These are phyloP conservation scores for Hemicrepidius hirtus DNA, from an alignment of 2,888 invertebrate species.

Conservation along the genomic window DNA sequence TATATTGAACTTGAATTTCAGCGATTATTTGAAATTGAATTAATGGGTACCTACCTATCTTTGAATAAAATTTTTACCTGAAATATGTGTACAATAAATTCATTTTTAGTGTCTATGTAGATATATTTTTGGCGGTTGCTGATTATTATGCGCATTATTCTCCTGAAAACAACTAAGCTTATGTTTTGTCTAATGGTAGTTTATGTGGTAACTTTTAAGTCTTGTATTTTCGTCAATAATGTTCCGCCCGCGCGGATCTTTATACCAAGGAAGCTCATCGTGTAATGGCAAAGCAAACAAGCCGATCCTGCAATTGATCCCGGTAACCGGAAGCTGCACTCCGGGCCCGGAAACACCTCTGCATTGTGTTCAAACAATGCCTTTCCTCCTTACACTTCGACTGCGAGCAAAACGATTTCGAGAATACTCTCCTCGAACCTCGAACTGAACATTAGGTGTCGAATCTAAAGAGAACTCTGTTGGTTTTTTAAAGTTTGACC, in stretches of 20 bases:
- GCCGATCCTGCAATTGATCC: constrained; percentile 66
- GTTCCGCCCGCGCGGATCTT: constrained; percentile 17
- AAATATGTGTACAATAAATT: too few relatives aligned
- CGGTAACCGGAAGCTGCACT: constrained; percentile 64
- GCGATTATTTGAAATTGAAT: too few relatives aligned
- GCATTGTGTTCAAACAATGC: constrained; percentile 62
- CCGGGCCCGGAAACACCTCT: constrained; percentile 63
- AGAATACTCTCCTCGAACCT: neutral
- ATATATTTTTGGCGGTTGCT: too few relatives aligned
- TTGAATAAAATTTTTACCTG: too few relatives aligned
- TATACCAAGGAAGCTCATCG: constrained; percentile 35
- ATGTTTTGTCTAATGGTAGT: too few relatives aligned
- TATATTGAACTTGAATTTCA: too few relatives aligned
- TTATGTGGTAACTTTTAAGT: neutral
- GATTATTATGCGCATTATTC: too few relatives aligned
- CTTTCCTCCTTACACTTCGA: constrained; percentile 45
- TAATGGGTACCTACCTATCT: too few relatives aligned
- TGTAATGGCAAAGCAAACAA: constrained; percentile 68
- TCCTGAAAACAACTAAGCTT: too few relatives aligned
- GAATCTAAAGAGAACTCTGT: neutral
- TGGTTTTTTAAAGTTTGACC: neutral
- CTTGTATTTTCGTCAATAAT: neutral
- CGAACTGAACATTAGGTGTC: neutral
- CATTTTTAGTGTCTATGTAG: too few relatives aligned
- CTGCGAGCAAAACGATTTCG: constrained; percentile 14